A percentile compares a stretch with the other conserved stretches of the same genome.
Evolutionary conservation across 37 sponge, comb jelly and placozoan species (phyloP).

Genomic region (Aphrocallistes beatrix): DNA sequence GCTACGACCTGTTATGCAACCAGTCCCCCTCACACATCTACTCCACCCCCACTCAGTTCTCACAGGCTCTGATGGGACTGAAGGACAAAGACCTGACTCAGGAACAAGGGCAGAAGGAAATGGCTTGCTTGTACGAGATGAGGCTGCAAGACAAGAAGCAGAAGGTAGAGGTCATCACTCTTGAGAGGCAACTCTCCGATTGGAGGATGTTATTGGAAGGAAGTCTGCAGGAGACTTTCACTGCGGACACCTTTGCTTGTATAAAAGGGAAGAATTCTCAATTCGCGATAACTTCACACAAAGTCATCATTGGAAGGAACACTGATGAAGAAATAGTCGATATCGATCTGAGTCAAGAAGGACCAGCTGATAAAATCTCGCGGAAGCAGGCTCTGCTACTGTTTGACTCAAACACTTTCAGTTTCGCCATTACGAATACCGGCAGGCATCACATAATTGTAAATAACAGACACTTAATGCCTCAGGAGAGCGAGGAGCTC

Average conservation of each 20-base stretch:
- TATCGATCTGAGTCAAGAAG: slow-evolving; percentile 80
- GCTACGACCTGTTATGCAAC: slow-evolving; percentile 58
- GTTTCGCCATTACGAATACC: background rate
- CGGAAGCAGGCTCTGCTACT: slow-evolving; percentile 46
- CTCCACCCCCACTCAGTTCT: background rate
- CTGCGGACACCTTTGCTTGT: slow-evolving; percentile 33
- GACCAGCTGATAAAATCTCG: slow-evolving; percentile 69
- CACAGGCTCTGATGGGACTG: background rate
- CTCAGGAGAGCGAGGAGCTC: background rate
- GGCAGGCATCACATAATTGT: background rate
- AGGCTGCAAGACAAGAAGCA: slow-evolving; percentile 49
- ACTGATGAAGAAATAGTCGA: slow-evolving; percentile 45
- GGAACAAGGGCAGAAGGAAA: background rate
- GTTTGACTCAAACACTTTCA: background rate
- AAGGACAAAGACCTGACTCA: slow-evolving; percentile 4
- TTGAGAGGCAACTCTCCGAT: slow-evolving; percentile 68
- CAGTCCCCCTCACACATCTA: slow-evolving; percentile 28
- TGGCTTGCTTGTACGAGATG: background rate
- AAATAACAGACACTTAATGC: background rate
- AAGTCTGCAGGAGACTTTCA: background rate
- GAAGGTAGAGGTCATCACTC: slow-evolving; percentile 30
- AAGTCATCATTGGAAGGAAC: slow-evolving; percentile 61
- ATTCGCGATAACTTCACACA: slow-evolving; percentile 48
- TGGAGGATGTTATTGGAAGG: slow-evolving; percentile 50
- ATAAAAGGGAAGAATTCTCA: slow-evolving; percentile 54